Evolutionary conservation across 2,888 invertebrate genomes (phyloP), one percentile per base, ranked within the genome.

Genomic region (Biston betularia): DNA sequence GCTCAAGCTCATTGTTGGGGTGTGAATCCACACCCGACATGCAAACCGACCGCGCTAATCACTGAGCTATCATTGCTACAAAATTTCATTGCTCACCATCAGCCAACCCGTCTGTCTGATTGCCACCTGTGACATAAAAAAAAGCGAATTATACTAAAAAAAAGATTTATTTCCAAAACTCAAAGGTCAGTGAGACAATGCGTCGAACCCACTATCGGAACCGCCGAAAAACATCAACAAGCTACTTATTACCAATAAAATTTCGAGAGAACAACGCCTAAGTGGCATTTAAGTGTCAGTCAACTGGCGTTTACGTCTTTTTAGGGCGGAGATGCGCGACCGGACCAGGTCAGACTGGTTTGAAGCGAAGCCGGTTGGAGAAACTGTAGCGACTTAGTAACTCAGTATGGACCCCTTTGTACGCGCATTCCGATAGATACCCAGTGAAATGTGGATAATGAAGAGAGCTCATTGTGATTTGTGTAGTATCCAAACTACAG

Each of bases 271-370:
- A 90, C 88, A 89, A 85, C 88, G 83, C 84, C 76, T 92, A 89
- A 92, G 88, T 91, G 90, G 92, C 87, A 91, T 90, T 90, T 88
- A 89, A 81, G 91, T 92, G 93, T 92, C 93, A 92, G 90, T 93
- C 92, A 92, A 93, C 91, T 87, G 90, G 89, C 76, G 72, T 77
- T 87, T 93, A 85, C 59, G 89, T 63, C 83, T 80, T 92, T 92
- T 84, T 78, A 80, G 71, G 63, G 76, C 64, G 72, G 79, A 58
- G 57, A 45, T 55, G 69, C 63, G 76, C 69, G 73, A 76, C 77
- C 76, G 79, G 82, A 80, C 80, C 75, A 80, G 72, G 79, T 81
- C 81, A 76, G 85, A 86, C 86, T 84, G 86, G 86, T 87, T 87
- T 89, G 77, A 77, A 77, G 75, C 78, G 75, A 79, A 92, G 92